Percentiles rank a stretch among this genome's conserved stretches.
Evolutionary conservation across 53 echinoderm and acorn worm species (phyloP).

Genomic region (Crossaster papposus): DNA sequence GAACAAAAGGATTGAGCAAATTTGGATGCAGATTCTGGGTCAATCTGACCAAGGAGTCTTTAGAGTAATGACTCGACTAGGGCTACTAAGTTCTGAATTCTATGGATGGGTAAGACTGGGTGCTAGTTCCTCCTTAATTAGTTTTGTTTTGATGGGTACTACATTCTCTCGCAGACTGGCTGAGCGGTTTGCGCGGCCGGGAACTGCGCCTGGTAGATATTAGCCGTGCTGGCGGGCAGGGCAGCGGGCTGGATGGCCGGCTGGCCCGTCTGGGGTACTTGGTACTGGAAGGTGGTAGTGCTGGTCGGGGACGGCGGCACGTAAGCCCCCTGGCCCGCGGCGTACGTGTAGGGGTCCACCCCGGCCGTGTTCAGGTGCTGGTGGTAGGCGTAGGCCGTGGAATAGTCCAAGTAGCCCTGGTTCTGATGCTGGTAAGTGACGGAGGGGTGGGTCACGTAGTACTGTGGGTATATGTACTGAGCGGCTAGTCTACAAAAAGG

Average conservation of each 20-base stretch:
- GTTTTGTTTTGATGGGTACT: neutral
- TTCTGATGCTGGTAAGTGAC: constrained; percentile 44
- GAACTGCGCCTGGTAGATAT: constrained; percentile 57
- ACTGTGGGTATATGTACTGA: constrained; percentile 57
- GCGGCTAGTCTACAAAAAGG: constrained; percentile 24
- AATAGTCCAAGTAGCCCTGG: constrained; percentile 46
- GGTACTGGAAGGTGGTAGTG: constrained; percentile 60
- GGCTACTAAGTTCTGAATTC: neutral
- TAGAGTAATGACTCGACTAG: neutral
- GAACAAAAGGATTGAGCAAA: too few species aligned
- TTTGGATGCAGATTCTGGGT: too few species aligned
- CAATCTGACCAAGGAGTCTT: too few species aligned
- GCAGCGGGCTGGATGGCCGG: constrained; percentile 47
- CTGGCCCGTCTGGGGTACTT: constrained; percentile 49
- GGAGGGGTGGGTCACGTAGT: constrained; percentile 37
- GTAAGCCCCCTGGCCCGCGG: constrained; percentile 36
- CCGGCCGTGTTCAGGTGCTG: constrained; percentile 53
- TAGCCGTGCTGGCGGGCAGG: constrained; percentile 49
- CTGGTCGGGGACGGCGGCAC: constrained; percentile 47
- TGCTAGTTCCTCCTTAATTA: constrained; percentile 15
- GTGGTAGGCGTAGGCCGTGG: constrained; percentile 53
- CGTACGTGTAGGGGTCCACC: constrained; percentile 50
- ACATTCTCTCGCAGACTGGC: constrained; percentile 55
- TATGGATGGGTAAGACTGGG: constrained; percentile 39
- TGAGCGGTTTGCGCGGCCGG: constrained; percentile 54